Base-by-base conservation (phyloP, 2,797 vertebrate species). In the Malurus splendens region DNA sequence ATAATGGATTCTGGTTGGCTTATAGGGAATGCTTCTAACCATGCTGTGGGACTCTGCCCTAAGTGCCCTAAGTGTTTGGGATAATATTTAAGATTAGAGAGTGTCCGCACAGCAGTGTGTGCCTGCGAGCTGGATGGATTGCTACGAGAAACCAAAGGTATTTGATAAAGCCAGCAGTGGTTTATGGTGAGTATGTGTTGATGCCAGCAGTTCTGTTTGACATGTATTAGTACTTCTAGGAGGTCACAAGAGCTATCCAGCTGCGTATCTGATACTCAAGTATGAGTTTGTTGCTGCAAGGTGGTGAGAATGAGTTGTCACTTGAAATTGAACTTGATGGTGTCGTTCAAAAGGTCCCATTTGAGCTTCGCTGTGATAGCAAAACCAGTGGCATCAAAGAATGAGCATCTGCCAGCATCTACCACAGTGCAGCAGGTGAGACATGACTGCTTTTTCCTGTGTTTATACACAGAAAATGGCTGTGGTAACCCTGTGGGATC, bases 361-460 rank as follows among this genome's bases (percentile, higher is more conserved):
- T 62, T 61, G 74, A 74, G 39, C 28, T 27, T 51, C 62, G 66
- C 59, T 60, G 45, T 50, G 87, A 18, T 62, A 44, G 33, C 9
- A 78, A 42, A 82, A 48, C n/a, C 28, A 33, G 76, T 47, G 73
- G 19, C 70, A 55, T 47, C 50, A 61, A 59, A 62, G 56, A 62
- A 32, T 15, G 32, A 60, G 27, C 55, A 64, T 90, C 67, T 91
- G 42, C n/a, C 73, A 83, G 82, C 79, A 55, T 60, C n/a, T 50
- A 7, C 66, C 57, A 24, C n/a, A 36, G 67, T 75, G 85, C 39
- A 90, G 82, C 80, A 93, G 85, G 74, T 93, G 67, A 93, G 60
- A 47, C 36, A 41, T 14, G 56, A 24, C 87, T 87, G 54, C 14
- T 86, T 89, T 75, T 64, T 18, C 73, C 60, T 38, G 5, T 81